phyloP scores from a whole-genome alignment of 2,797 vertebrate species.

The Enoplosus armatus region DNA sequence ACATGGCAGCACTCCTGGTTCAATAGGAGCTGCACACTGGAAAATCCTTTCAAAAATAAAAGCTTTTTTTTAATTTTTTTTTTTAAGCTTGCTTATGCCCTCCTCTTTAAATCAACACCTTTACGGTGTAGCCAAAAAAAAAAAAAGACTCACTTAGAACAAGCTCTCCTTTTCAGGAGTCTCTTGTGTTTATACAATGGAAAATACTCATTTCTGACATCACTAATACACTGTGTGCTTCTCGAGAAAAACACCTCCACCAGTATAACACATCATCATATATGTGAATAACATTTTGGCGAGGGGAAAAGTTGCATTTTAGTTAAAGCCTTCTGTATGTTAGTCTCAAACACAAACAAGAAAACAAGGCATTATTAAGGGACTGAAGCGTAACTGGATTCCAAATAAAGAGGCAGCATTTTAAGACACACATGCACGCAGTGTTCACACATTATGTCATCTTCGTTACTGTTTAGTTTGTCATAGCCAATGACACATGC shows the following conservation, averaged over 20 bases:
- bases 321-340: conserved; percentile 13
- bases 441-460: not conserved
- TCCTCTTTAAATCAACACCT: not conserved
- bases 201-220: not conserved
- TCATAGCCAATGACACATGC: not conserved
- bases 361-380: conserved; percentile 14
- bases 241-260: not conserved
- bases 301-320: not conserved
- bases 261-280: not conserved
- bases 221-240: not conserved
- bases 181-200: not conserved
- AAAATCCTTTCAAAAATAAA: not conserved
- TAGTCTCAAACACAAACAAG: conserved; percentile 25
- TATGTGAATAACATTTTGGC: not conserved
- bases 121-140: not conserved
- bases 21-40: not conserved
- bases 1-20: not conserved
- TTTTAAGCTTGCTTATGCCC: not conserved
- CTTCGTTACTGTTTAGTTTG: not conserved
- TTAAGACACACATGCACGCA: conserved; percentile 11
- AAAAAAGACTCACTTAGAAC: not conserved
- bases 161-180: not conserved
- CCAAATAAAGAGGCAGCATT: conserved; percentile 56
- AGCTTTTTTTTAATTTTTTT: too few species aligned
- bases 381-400: conserved; percentile 25